Base-by-base conservation (phyloP, 64 coral and sea anemone genomes). In the Dendrophyllia cribrosa region DNA sequence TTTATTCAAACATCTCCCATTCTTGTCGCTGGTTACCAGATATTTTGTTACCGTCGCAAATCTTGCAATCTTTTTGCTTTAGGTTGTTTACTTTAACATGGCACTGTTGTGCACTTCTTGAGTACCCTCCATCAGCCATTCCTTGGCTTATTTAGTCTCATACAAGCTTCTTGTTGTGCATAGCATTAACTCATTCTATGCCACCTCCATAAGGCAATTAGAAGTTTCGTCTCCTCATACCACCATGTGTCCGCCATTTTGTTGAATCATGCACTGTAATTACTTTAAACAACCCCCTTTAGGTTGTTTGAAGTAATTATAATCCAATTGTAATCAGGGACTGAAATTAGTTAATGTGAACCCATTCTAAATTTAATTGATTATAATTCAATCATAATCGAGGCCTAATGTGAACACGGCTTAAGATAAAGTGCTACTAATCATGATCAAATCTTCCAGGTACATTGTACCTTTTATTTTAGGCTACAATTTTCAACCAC, bases 61-160 rank as follows among this genome's bases (percentile, higher is more conserved):
- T 47, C 25, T 47, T 74, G 26, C 8, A 11, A 74, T 74, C 45
- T 74, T 50, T 74, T 47, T 74, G 72, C 72, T 74, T 74, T 3
- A 74, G 4, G 14, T 74, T 74, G 72, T 74, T 45, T 47, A 74
- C 11, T 49, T 74, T 74, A 74, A 49, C 12, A 47, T 0, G 72
- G 4, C 72, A 45, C 43, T 74, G 72, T 74, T 65, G 62, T 1
- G 15, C 62, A 65, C 62, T 65, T 65, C 62, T 65, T 20, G 62
- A 65, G 62, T 65, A 65, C 72, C 24, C 14, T 47, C 72, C 12
- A 47, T 47, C 9, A 2, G 72, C 46, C 46, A 74, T 74, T 49
- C 72, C 72, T 74, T 74, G 72, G 72, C 72, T 74, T 74, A 74
- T 74, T 74, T 74, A 49, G 11, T 20, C 72, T 43, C 72, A 74